phyloP scores from a whole-genome alignment of 2,888 invertebrate genomes.

The Leptinotarsa haldemani region DNA sequence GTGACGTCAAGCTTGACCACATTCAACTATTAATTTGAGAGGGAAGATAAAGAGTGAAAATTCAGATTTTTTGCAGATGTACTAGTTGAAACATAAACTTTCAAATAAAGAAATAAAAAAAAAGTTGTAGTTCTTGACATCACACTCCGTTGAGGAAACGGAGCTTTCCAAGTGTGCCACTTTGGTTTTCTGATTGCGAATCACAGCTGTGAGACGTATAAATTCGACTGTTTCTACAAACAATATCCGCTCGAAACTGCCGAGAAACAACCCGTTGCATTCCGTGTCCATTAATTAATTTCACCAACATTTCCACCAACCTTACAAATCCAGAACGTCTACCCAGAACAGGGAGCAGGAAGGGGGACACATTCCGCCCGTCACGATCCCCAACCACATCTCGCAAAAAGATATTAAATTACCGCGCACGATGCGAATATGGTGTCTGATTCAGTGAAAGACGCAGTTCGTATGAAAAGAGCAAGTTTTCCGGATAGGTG shows the following conservation, averaged over 20 bases:
- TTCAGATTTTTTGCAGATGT: no score
- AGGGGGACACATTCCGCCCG: neutral
- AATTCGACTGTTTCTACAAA: neutral
- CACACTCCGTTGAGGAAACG: neutral
- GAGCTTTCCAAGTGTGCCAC: neutral
- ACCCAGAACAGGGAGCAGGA: neutral
- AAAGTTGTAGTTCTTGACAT: no score
- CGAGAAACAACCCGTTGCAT: neutral
- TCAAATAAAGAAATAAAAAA: no score
- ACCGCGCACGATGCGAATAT: constrained; percentile 3
- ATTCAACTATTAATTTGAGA: no score
- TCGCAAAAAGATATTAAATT: constrained; percentile 4
- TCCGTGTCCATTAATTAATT: constrained; percentile 12
- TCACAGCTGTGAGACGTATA: neutral
- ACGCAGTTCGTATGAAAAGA: constrained; percentile 12
- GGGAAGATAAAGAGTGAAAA: no score
- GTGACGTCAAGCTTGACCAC: no score
- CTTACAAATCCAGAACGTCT: neutral
- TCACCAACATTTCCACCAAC: neutral
- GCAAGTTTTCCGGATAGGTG: constrained; percentile 11
- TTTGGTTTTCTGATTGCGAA: neutral
- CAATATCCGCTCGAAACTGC: neutral
- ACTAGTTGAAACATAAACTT: no score
- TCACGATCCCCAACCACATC: neutral
- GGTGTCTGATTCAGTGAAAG: neutral